Base-by-base conservation (phyloP, 2,113 vertebrate genomes). In the Percina caprodes region DNA sequence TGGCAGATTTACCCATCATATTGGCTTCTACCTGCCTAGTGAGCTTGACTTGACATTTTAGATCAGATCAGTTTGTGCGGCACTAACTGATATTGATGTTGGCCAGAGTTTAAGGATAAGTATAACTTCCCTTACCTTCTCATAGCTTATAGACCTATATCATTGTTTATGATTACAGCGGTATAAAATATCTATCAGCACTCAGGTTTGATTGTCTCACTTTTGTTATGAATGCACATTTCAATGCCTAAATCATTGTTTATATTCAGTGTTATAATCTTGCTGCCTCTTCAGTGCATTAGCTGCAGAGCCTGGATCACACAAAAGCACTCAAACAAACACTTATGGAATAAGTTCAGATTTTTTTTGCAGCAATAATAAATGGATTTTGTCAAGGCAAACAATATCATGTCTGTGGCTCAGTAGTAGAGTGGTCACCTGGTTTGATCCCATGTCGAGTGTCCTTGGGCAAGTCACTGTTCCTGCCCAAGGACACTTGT, bases 1-100 rank as follows among this genome's bases (percentile, higher is more conserved):
- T 67, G 68, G 74, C 78, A 82, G 48, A 70, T 74, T 77, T 65
- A 52, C 69, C 76, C 58, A 82, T 85, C 59, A 35, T 84, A 42
- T 84, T 88, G 86, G 80, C 71, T 78, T 77, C 63, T 46, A 26
- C 67, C 58, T 52, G 35, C 75, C 48, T 30, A 60, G 48, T 23
- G 19, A 24, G 51, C 56, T 65, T 9, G 1, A 59, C 54, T 8
- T 88, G 86, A 89, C 85, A 54, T 70, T 83, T 89, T 18, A 39
- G 15, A 85, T 89, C 81, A 58, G 18, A 73, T 78, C 67, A 86
- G 48, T 69, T 66, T 84, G 83, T 72, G 86, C 73, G 58, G 72
- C 56, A 55, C 26, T 82, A 68, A 75, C 61, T 56, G 6, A 51
- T 67, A 30, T 82, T 45, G 69, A 78, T 74, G 51, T 75, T 62